These are phyloP conservation scores for Plectus sambesii DNA, from an alignment of 1,140 invertebrate genomes.

Conservation along the genomic window DNA sequence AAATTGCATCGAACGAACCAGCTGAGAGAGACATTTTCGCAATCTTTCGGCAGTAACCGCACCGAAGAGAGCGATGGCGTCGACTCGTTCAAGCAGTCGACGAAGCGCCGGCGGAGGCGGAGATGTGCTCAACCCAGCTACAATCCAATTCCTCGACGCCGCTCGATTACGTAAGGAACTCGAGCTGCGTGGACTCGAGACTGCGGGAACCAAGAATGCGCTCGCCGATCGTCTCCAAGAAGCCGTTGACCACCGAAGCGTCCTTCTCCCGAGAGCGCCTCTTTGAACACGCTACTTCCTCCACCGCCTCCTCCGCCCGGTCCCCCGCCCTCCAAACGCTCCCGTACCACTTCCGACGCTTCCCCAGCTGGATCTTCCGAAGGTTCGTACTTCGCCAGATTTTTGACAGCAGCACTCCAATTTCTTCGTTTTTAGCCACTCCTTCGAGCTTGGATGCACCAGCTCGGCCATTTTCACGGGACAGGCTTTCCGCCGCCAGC, in stretches of 20 bases:
- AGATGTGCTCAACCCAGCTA: background rate
- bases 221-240: slow-evolving; percentile 4
- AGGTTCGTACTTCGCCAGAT: no score
- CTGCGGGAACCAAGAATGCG: slow-evolving; percentile 1
- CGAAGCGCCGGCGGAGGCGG: background rate
- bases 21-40: no score
- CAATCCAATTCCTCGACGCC: background rate
- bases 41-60: no score
- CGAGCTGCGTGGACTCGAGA: background rate
- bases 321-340: background rate
- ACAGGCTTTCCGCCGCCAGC: no score
- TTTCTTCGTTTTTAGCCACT: no score
- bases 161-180: background rate
- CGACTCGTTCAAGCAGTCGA: no score
- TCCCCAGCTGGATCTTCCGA: background rate
- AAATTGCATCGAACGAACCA: no score
- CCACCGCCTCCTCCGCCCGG: background rate
- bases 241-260: slow-evolving; percentile 1
- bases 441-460: no score
- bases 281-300: background rate
- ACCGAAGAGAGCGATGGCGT: no score
- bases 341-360: background rate
- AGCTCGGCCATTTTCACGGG: no score
- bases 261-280: background rate
- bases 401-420: no score